Base-by-base conservation (phyloP, 2,113 vertebrate species). In the Takifugu flavidus region DNA sequence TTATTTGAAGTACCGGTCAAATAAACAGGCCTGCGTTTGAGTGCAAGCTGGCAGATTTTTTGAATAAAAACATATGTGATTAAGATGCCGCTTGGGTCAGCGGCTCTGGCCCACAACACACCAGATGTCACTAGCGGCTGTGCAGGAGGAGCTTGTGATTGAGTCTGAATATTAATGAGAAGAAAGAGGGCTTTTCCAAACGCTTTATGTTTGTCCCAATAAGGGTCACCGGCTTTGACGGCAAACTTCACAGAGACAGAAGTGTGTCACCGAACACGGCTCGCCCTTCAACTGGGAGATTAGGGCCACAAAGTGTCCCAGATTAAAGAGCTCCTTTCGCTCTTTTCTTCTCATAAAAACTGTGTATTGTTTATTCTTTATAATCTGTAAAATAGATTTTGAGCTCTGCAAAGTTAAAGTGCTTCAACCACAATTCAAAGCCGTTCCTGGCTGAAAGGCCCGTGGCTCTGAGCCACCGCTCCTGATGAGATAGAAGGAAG, bases 51-150 rank as follows among this genome's bases (percentile, higher is more conserved):
- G 62, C 49, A 62, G 65, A 79, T 70, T 61, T 20, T 79, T 70
- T 73, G 66, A 79, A 86, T 79, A 63, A 74, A 77, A 74, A 78
- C 65, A 77, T 52, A 75, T 20, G 25, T 56, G 67, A 75, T 72
- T 72, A 80, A 55, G 61, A 57, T 28, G 54, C 52, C 11, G 70
- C 46, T 55, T 63, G 65, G 75, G 65, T 76, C 75, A 62, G 49
- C 31, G 31, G 34, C 59, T 56, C 49, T 14, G n/a, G 53, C 49
- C 43, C 39, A 5, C 49, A 43, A 47, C 31, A 15, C 74, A 77
- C 59, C 89, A 89, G 86, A 85, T 86, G 86, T 85, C 82, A 67
- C 56, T 14, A 0, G 34, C 4, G 64, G 62, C 52, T 59, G 58
- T 6, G 70, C 63, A 77, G 77, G 84, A 2, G 59, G 82, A 39